Evolutionary conservation across 2,113 vertebrate genomes (phyloP).

Genomic region (Nansenia antarctica): DNA sequence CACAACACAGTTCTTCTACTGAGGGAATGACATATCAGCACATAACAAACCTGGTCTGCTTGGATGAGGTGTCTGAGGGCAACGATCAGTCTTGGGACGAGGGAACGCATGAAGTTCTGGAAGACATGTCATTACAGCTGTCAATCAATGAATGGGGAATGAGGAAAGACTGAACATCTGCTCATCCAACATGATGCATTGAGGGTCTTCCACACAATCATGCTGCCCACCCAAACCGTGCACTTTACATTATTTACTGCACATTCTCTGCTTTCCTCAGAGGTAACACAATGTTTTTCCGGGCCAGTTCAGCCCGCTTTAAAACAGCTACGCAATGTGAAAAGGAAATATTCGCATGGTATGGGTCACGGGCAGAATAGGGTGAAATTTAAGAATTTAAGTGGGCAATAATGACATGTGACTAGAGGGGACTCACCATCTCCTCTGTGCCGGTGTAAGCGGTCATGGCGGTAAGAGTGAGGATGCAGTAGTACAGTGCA

Average conservation of each 20-base stretch:
- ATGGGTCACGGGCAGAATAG: too few relatives aligned
- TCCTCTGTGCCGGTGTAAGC: slow-evolving; percentile 76
- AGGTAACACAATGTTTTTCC: too few relatives aligned
- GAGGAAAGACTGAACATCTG: background rate
- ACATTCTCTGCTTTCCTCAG: too few relatives aligned
- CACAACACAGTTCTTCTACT: background rate
- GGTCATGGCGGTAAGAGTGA: slow-evolving; percentile 76
- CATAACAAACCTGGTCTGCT: slow-evolving; percentile 76
- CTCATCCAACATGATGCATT: too few relatives aligned
- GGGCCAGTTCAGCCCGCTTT: too few relatives aligned
- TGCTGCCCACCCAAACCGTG: too few relatives aligned
- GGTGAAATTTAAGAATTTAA: too few relatives aligned
- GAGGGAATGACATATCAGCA: background rate
- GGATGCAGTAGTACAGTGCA: slow-evolving; percentile 81
- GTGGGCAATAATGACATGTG: too few relatives aligned
- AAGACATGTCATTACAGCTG: slow-evolving; percentile 24
- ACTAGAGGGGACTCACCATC: slow-evolving; percentile 76
- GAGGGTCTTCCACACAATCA: too few relatives aligned
- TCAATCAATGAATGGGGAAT: background rate
- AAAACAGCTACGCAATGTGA: too few relatives aligned
- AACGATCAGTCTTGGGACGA: slow-evolving; percentile 79
- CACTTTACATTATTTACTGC: too few relatives aligned
- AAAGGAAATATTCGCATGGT: too few relatives aligned
- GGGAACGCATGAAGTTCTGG: slow-evolving; percentile 76
- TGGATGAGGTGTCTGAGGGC: slow-evolving; percentile 80